Conservation (phyloP, 2,888 invertebrate genomes). For the Diogma glabrata region DNA sequence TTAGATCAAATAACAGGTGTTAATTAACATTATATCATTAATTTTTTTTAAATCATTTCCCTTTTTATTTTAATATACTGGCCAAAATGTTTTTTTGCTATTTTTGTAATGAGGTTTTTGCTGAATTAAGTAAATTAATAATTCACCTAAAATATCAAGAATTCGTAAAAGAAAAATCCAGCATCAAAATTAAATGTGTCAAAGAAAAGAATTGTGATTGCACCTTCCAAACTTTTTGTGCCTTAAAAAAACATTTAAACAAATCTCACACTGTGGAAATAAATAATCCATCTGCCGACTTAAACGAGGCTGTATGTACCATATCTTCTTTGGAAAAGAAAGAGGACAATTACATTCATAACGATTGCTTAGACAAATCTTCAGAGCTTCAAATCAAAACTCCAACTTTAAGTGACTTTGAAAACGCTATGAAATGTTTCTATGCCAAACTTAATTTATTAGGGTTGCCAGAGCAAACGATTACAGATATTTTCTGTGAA, state of each 20-base stretch:
- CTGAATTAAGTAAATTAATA: not conserved
- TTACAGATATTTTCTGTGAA: not conserved
- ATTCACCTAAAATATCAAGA: not conserved
- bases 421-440: not conserved
- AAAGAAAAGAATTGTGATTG: slow-evolving; percentile 2
- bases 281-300: slow-evolving; percentile 2
- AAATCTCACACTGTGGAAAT: slow-evolving; percentile 1
- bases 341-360: not conserved
- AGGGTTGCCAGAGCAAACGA: slow-evolving; percentile 5
- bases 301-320: not conserved
- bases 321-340: not conserved
- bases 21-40: not conserved
- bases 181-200: not conserved
- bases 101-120: slow-evolving; percentile 1
- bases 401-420: not conserved
- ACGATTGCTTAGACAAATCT: not conserved
- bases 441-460: slow-evolving; percentile 1
- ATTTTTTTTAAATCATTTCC: not conserved
- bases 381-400: not conserved
- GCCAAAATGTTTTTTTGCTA: not conserved
- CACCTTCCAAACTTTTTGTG: not conserved
- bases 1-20: not conserved
- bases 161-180: slow-evolving; percentile 1
- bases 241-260: not conserved
- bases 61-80: not conserved